A percentile compares a stretch with the other conserved stretches of the same genome.
Conservation (phyloP, 2,888 invertebrate genomes). For the Acrocyrtus sp. region DNA sequence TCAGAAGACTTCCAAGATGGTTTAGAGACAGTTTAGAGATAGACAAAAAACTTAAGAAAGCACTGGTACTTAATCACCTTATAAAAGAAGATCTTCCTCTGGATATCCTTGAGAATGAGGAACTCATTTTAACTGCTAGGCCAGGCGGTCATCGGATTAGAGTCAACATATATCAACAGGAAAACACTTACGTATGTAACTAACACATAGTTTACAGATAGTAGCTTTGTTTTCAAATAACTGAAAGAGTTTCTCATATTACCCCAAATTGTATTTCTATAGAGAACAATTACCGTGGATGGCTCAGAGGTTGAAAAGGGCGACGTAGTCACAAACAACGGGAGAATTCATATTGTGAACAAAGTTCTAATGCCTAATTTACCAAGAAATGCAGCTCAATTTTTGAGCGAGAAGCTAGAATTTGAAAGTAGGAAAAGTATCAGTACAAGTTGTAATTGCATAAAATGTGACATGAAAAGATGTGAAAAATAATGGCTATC, state of each 20-base stretch:
- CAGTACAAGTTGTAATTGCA: no score
- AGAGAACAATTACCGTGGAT: conserved; percentile 58
- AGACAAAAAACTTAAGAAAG: conserved; percentile 56
- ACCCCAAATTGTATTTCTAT: conserved; percentile 15
- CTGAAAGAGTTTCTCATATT: conserved; percentile 9
- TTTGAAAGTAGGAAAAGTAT: conserved; percentile 54
- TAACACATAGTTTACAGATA: not conserved
- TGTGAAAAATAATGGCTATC: no score
- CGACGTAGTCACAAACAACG: conserved; percentile 52
- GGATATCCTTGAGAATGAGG: conserved; percentile 53
- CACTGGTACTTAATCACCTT: conserved; percentile 60
- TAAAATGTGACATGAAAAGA: no score
- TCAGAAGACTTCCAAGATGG: conserved; percentile 58
- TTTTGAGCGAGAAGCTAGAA: conserved; percentile 58
- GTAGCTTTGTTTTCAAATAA: not conserved
- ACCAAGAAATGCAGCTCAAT: conserved; percentile 55
- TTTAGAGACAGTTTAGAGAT: conserved; percentile 55
- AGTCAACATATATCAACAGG: conserved; percentile 54
- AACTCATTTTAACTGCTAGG: conserved; percentile 56
- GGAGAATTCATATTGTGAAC: conserved; percentile 58
- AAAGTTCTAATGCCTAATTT: conserved; percentile 60
- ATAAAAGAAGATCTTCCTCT: conserved; percentile 57
- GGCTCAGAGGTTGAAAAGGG: conserved; percentile 59
- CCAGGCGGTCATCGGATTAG: conserved; percentile 58
- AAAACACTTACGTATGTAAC: conserved; percentile 58